Percentiles rank a stretch among this genome's conserved stretches.
These are phyloP conservation scores for Tenualosa thibaudeaui DNA, from an alignment of 2,797 vertebrate genomes.

Conservation along the genomic window DNA sequence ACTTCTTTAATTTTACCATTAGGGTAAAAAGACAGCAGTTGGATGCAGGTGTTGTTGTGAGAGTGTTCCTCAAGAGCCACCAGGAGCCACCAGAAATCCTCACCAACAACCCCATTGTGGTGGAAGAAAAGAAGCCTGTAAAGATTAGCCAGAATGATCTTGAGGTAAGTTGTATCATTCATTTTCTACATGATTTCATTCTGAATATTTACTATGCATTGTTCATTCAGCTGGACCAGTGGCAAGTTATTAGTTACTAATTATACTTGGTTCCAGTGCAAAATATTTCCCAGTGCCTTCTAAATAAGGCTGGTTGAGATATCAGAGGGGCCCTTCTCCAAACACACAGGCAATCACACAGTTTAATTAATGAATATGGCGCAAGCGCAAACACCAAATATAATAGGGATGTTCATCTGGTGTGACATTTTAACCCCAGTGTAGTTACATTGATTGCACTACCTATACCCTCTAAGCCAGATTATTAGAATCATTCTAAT, in stretches of 20 bases:
- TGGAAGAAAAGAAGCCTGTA: conserved; percentile 82
- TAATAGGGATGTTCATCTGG: too few species aligned
- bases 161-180: conserved; percentile 70
- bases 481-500: too few species aligned
- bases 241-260: not conserved
- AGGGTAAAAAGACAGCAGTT: conserved; percentile 65
- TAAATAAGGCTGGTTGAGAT: not conserved
- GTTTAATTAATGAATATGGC: too few species aligned
- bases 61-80: conserved; percentile 79
- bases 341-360: too few species aligned
- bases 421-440: too few species aligned
- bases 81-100: conserved; percentile 70
- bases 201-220: not conserved
- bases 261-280: not conserved
- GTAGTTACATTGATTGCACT: too few species aligned
- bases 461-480: too few species aligned
- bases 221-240: not conserved
- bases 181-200: not conserved
- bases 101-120: conserved; percentile 73
- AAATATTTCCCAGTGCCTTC: not conserved
- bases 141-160: conserved; percentile 77
- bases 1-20: conserved; percentile 81
- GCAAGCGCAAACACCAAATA: too few species aligned
- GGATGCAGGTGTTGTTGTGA: conserved; percentile 73
- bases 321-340: not conserved